Base-by-base conservation (phyloP, 2,797 vertebrate species). In the Rhinichthys osculus region DNA sequence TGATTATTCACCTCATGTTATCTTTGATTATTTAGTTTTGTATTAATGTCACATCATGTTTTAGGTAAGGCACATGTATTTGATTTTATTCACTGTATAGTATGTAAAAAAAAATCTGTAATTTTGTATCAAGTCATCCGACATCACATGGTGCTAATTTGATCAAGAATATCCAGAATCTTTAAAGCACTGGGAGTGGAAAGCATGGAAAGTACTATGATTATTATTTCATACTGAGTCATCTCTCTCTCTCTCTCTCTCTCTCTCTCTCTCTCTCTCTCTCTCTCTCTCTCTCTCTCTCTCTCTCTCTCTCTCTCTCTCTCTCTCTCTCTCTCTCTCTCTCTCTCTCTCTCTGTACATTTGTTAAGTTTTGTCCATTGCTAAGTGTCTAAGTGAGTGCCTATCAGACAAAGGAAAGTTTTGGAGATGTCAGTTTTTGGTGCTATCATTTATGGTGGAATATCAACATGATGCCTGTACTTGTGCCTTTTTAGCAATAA, bases 401-500 rank as follows among this genome's bases (percentile, higher is more conserved):
- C 95, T 95, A 90, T 92, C 76, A 87, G 86, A 88, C 83, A 90
- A 33, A 16, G 89, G 91, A 83, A 85, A 70, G 78, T 85, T 80
- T 90, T 90, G 91, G 89, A 88, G 91, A 89, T 89, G 50, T 89
- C 69, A 50, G 52, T 93, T 94, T 93, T 94, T 94, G 94, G 94
- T 95, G 93, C 94, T 95, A 94, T 92, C 50, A 88, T 92, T 93
- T 91, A 88, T 89, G 89, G 82, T 83, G 87, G 90, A 91, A 88
- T 85, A 87, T 81, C 84, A 89, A 91, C 90, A 91, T 89, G 88
- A 93, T 93, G 91, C 90, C 93, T 95, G 92, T 95, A 94, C 93
- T 94, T 91, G 95, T 95, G 95, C 95, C 94, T 95, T 96, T 95
- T 95, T 94, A 93, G 84, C 93, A 95, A 95, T 95, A 92, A 94